Percentiles rank a stretch among this genome's conserved stretches.
Evolutionary conservation across 2,888 invertebrate genomes (phyloP).

Genomic region (Pollenia angustigena): DNA sequence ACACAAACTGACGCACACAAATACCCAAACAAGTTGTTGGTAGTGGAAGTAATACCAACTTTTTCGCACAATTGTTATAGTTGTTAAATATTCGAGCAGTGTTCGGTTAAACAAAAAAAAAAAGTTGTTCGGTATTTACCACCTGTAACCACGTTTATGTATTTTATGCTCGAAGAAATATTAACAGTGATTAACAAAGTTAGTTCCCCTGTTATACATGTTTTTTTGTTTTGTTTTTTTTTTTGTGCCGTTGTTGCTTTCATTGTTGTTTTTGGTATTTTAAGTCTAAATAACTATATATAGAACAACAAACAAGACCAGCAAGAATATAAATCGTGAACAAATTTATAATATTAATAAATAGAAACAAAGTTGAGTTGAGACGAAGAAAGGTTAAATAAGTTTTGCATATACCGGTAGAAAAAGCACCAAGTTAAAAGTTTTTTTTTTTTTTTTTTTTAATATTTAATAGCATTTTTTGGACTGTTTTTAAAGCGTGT

Average conservation of each 20-base stretch:
- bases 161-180: slow-evolving; percentile 73
- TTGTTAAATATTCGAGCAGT: slow-evolving; percentile 36
- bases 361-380: slow-evolving; percentile 8
- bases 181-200: slow-evolving; percentile 74
- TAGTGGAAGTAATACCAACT: slow-evolving; percentile 17
- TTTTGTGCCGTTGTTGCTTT: background rate
- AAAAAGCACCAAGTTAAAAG: background rate
- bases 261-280: slow-evolving; percentile 48
- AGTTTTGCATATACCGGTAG: slow-evolving; percentile 1
- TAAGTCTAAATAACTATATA: slow-evolving; percentile 41
- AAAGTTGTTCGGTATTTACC: slow-evolving; percentile 66
- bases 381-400: background rate
- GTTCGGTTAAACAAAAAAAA: slow-evolving; percentile 25
- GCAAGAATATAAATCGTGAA: slow-evolving; percentile 37
- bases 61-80: slow-evolving; percentile 41
- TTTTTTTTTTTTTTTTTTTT: slow-evolving; percentile 10
- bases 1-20: background rate
- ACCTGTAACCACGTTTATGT: slow-evolving; percentile 72
- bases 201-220: slow-evolving; percentile 54
- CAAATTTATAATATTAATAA: slow-evolving; percentile 54
- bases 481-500: too few relatives aligned
- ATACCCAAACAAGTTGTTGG: background rate
- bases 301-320: slow-evolving; percentile 8
- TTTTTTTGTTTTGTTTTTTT: background rate
- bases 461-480: background rate